These are phyloP conservation scores for Cryptotermes secundus DNA, from an alignment of 1,140 invertebrate species.

Conservation along the genomic window DNA sequence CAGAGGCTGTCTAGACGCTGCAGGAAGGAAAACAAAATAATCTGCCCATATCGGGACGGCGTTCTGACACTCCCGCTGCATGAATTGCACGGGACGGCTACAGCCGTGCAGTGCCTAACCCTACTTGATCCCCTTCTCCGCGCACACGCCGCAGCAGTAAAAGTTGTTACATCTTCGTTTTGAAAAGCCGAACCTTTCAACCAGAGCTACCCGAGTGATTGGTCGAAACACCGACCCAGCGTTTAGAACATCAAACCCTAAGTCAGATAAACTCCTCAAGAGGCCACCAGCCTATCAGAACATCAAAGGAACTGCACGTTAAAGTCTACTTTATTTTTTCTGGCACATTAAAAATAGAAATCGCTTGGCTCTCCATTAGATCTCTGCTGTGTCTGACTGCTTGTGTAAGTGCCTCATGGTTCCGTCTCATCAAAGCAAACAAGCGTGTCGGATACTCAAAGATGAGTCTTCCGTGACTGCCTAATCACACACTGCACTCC, in stretches of 20 bases:
- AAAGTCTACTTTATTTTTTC: slow-evolving; percentile 5
- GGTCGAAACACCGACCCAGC: not conserved
- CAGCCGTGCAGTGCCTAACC: no score
- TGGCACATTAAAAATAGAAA: slow-evolving; percentile 2
- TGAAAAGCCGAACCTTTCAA: not conserved
- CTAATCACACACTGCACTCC: not conserved
- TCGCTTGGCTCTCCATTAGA: slow-evolving; percentile 1
- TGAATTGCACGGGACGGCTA: no score
- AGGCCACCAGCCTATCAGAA: not conserved
- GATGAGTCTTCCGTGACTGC: not conserved
- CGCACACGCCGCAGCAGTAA: not conserved
- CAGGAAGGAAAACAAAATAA: no score
- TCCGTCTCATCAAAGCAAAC: slow-evolving; percentile 14
- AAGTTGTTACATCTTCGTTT: not conserved
- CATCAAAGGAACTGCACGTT: slow-evolving; percentile 1
- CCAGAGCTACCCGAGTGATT: not conserved
- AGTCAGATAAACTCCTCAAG: slow-evolving; percentile 3
- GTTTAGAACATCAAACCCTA: not conserved
- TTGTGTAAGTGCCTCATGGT: not conserved
- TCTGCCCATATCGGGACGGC: no score
- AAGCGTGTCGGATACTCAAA: slow-evolving; percentile 5
- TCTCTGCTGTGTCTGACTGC: not conserved
- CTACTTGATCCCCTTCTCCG: no score
- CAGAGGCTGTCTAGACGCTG: no score
- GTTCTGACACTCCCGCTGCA: no score